Percentiles rank a stretch among this genome's conserved stretches.
These are phyloP conservation scores for Pithecia hirsuta DNA, from an alignment of 2,797 vertebrate genomes.

Conservation along the genomic window DNA sequence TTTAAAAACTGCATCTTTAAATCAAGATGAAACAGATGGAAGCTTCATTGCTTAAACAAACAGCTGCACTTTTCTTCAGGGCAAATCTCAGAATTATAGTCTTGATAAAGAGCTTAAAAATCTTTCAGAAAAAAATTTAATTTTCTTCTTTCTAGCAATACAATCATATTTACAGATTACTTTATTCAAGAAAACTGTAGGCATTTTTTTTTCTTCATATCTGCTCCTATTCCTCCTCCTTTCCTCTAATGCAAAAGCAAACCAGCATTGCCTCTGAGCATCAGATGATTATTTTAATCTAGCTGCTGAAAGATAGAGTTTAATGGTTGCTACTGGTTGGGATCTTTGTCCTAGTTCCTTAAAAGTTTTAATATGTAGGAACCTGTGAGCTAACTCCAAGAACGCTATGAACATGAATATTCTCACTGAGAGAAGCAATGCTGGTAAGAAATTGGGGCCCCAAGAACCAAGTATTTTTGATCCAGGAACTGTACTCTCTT, in stretches of 20 bases:
- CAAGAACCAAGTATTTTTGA: neutral
- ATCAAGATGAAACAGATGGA: constrained; percentile 78
- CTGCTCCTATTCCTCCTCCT: neutral
- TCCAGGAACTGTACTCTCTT: neutral
- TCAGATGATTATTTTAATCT: constrained; percentile 28
- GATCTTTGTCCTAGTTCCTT: constrained; percentile 15
- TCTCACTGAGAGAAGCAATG: neutral
- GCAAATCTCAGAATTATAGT: constrained; percentile 48
- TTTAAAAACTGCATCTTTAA: constrained; percentile 78
- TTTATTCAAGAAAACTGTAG: neutral
- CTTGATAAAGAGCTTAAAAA: constrained; percentile 66
- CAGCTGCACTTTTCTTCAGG: constrained; percentile 62
- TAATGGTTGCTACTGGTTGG: constrained; percentile 38
- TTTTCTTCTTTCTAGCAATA: constrained; percentile 27
- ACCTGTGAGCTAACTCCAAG: neutral
- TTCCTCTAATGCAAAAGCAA: constrained; percentile 29
- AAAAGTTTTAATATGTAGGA: neutral
- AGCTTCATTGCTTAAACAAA: constrained; percentile 75
- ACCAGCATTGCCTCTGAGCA: neutral
- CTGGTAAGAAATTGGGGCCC: neutral
- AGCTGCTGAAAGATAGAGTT: constrained; percentile 46
- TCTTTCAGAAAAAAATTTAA: constrained; percentile 64
- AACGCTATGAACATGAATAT: neutral
- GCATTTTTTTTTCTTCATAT: neutral
- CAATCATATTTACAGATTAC: constrained; percentile 39